Evolutionary conservation across 2,888 invertebrate genomes (phyloP).

Genomic region (Agrochola circellaris): DNA sequence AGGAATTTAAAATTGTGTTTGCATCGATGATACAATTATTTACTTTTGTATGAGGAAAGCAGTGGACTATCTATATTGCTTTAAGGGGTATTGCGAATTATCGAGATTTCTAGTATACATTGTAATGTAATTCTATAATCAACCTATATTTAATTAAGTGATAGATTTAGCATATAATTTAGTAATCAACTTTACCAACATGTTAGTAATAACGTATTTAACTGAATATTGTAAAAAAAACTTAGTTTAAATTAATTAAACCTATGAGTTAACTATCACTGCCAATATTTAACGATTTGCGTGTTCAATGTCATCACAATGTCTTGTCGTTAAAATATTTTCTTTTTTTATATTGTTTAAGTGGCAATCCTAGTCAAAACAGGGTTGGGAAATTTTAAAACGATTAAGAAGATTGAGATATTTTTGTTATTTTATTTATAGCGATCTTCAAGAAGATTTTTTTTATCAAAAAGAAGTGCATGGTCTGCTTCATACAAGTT

Average conservation of each 20-base stretch:
- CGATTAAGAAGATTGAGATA: conserved; percentile 58
- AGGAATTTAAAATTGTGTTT: conserved; percentile 32
- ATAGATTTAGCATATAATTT: conserved; percentile 35
- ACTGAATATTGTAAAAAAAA: conserved; percentile 69
- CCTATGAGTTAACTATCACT: conserved; percentile 82
- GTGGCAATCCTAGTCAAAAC: conserved; percentile 90
- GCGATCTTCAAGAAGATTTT: conserved; percentile 4
- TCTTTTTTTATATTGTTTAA: conserved; percentile 72
- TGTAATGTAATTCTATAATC: conserved; percentile 55
- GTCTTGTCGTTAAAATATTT: conserved; percentile 67
- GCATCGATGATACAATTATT: conserved; percentile 27
- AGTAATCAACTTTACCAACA: conserved; percentile 64
- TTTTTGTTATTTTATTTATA: conserved; percentile 56
- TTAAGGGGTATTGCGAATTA: conserved; percentile 34
- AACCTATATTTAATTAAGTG: conserved; percentile 36
- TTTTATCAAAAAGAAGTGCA: neutral
- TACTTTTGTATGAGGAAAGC: conserved; percentile 41
- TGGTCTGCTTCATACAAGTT: neutral
- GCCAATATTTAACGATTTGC: conserved; percentile 80
- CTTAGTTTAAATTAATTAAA: conserved; percentile 60
- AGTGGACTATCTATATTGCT: conserved; percentile 32
- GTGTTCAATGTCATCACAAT: conserved; percentile 72
- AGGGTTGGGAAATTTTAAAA: conserved; percentile 84
- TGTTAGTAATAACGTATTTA: conserved; percentile 69
- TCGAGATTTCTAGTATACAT: conserved; percentile 57